Conservation (phyloP, 2,888 invertebrate species). For the Rotaria macrura region DNA sequence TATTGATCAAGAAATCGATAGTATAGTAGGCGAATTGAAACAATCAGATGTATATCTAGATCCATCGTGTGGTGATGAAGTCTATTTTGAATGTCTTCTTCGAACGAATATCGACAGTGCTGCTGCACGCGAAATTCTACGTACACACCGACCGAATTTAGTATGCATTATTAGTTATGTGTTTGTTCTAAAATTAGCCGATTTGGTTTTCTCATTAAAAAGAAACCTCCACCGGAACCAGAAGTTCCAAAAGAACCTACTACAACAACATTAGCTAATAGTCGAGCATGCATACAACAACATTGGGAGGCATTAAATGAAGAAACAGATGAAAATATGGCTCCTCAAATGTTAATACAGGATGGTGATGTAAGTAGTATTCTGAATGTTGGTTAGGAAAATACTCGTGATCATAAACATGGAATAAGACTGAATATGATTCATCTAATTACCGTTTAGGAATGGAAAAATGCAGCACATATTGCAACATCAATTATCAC, state of each 20-base stretch:
- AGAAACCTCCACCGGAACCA: not conserved
- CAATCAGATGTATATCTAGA: not conserved
- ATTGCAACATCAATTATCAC: not conserved
- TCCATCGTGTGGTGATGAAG: not conserved
- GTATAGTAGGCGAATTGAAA: not conserved
- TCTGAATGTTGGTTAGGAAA: too few species aligned
- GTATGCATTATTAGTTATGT: not conserved
- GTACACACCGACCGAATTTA: not conserved
- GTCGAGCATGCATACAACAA: not conserved
- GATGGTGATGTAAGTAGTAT: not conserved
- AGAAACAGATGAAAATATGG: not conserved
- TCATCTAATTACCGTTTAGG: not conserved
- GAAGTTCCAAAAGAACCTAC: not conserved
- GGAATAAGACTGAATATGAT: too few species aligned
- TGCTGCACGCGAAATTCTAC: not conserved
- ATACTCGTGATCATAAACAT: too few species aligned
- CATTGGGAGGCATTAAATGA: not conserved
- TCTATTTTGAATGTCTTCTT: not conserved
- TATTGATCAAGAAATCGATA: not conserved
- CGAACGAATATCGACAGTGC: not conserved
- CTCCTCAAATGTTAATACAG: not conserved
- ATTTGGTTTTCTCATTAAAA: too few species aligned
- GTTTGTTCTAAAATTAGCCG: not conserved
- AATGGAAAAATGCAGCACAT: not conserved
- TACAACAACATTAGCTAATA: not conserved